A percentile compares a stretch with the other conserved stretches of the same genome.
Evolutionary conservation across 2,888 invertebrate genomes (phyloP).

Genomic region (Minunthozetes semirufus): DNA sequence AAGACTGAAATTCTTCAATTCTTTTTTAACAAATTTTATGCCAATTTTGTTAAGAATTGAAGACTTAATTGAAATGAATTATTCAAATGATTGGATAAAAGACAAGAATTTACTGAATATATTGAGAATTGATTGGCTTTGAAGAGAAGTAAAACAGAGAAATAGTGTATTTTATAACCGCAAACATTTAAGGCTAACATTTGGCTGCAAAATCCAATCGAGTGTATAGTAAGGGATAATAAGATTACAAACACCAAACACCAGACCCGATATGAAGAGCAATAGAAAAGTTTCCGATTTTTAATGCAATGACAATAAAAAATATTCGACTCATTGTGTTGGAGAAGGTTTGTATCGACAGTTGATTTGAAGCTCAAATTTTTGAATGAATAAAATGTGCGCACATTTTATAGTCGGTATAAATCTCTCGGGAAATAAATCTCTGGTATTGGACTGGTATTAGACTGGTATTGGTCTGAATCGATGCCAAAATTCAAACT

Average conservation of each 20-base stretch:
- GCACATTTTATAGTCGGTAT: slow-evolving; percentile 16
- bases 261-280: neutral
- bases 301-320: slow-evolving; percentile 12
- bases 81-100: too few species aligned
- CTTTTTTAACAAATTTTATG: too few species aligned
- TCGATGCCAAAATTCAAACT: neutral
- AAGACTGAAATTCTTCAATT: too few species aligned
- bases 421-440: slow-evolving; percentile 9
- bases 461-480: neutral
- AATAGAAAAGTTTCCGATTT: slow-evolving; percentile 2
- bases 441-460: too few species aligned
- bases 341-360: neutral
- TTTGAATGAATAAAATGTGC: slow-evolving; percentile 6
- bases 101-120: too few species aligned
- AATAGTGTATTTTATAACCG: neutral
- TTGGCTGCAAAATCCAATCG: neutral
- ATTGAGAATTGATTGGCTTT: too few species aligned
- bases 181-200: neutral
- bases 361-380: slow-evolving; percentile 7
- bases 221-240: slow-evolving; percentile 27
- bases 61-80: too few species aligned
- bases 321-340: neutral
- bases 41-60: too few species aligned
- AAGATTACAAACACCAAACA: slow-evolving; percentile 10
- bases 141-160: too few species aligned